These are phyloP conservation scores for Drosophila guanche DNA, from an alignment of 1,140 invertebrate species.

Conservation along the genomic window DNA sequence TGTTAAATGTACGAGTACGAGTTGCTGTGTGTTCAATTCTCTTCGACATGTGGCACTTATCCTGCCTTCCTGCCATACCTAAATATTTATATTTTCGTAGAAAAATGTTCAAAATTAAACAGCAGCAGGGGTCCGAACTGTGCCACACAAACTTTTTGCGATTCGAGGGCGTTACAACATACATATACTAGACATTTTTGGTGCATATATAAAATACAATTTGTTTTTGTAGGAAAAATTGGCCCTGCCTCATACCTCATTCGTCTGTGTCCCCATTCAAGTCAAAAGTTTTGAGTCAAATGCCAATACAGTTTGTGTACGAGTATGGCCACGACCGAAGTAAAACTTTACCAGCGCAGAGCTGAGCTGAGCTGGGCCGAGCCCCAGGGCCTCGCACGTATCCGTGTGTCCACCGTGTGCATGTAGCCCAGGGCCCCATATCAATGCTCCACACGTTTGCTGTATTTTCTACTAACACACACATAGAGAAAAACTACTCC, in stretches of 20 bases:
- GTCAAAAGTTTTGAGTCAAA: constrained; percentile 78
- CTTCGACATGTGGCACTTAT: constrained; percentile 59
- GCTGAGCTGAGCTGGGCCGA: constrained; percentile 15
- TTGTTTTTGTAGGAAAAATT: constrained; percentile 8
- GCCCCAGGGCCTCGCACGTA: constrained; percentile 40
- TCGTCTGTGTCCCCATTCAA: constrained; percentile 4
- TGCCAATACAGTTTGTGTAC: constrained; percentile 76
- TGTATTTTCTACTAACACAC: constrained; percentile 10
- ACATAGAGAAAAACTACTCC: neutral
- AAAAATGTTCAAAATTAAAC: constrained; percentile 78
- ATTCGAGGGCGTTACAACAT: constrained; percentile 61
- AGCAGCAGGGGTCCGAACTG: constrained; percentile 65
- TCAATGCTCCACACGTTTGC: constrained; percentile 69
- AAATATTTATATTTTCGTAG: constrained; percentile 47
- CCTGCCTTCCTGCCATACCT: constrained; percentile 23
- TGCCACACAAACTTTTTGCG: constrained; percentile 66
- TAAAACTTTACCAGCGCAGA: constrained; percentile 47
- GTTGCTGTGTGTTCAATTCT: constrained; percentile 21
- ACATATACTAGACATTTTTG: constrained; percentile 30
- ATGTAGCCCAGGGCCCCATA: constrained; percentile 60
- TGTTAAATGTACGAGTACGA: neutral
- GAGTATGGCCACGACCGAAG: constrained; percentile 22
- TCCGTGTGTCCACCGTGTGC: constrained; percentile 15
- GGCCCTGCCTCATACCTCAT: too few relatives aligned
- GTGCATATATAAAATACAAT: constrained; percentile 21